These are phyloP conservation scores for Lutjanus argentimaculatus DNA, from an alignment of 2,797 vertebrate genomes.

Conservation along the genomic window DNA sequence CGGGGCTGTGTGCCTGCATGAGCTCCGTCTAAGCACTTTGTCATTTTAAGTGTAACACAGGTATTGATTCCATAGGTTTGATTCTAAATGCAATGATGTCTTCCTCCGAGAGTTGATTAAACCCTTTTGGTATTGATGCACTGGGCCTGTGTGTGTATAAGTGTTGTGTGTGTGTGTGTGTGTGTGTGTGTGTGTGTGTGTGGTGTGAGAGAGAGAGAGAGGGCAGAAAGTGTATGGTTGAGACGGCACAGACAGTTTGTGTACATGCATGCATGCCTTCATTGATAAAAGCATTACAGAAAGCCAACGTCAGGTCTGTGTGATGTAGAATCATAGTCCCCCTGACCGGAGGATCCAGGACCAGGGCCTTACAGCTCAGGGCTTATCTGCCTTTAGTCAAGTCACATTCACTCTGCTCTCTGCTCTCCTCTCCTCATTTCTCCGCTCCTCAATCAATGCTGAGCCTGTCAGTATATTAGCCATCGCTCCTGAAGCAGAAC, in stretches of 20 bases:
- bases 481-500: conserved; percentile 70
- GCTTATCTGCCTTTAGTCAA: conserved; percentile 77
- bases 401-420: conserved; percentile 64
- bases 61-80: conserved; percentile 88
- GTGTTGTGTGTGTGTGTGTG: conserved; percentile 19
- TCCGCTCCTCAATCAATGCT: conserved; percentile 76
- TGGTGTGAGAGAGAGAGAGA: conserved; percentile 25
- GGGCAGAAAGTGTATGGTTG: conserved; percentile 27
- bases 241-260: conserved; percentile 47
- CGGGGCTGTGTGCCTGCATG: conserved; percentile 64
- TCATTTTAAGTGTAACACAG: conserved; percentile 85
- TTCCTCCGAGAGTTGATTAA: conserved; percentile 86
- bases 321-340: conserved; percentile 72
- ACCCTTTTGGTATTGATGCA: conserved; percentile 83
- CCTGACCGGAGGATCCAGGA: conserved; percentile 68
- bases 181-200: conserved; percentile 23
- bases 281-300: conserved; percentile 75
- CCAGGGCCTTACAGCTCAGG: conserved; percentile 49
- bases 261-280: conserved; percentile 57
- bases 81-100: conserved; percentile 87
- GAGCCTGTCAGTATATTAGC: conserved; percentile 79
- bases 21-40: conserved; percentile 76
- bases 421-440: conserved; percentile 27
- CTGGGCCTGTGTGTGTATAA: conserved; percentile 28
- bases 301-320: conserved; percentile 64